Percentiles rank a stretch among this genome's conserved stretches.
These are phyloP conservation scores for Vidua macroura DNA, from an alignment of 2,113 vertebrate genomes.

Conservation along the genomic window DNA sequence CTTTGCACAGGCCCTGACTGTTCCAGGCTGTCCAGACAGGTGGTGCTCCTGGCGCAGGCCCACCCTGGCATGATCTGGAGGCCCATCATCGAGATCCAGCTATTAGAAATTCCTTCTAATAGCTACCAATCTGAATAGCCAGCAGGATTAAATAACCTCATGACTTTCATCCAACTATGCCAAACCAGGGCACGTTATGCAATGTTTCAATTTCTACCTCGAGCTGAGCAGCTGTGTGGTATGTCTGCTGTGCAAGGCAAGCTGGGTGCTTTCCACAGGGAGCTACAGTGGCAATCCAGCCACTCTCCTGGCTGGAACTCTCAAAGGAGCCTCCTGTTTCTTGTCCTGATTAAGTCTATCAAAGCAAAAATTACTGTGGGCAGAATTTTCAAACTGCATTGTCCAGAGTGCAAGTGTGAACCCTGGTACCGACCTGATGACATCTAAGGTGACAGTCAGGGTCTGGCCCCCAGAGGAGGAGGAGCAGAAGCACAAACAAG, in stretches of 20 bases:
- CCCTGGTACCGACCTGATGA: background rate
- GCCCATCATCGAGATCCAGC: background rate
- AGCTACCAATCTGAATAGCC: background rate
- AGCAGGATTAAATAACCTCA: background rate
- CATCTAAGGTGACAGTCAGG: no score
- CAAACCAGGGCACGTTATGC: accelerated
- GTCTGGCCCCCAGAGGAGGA: background rate
- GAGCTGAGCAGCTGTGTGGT: background rate
- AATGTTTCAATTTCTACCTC: background rate
- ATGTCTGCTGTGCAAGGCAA: background rate
- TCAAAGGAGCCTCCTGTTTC: background rate
- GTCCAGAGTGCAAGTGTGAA: background rate
- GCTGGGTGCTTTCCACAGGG: background rate
- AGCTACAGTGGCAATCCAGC: background rate
- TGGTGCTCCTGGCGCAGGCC: background rate
- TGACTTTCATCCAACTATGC: background rate
- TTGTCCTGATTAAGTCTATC: background rate
- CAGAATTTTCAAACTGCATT: background rate
- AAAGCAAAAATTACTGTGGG: background rate
- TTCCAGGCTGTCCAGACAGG: background rate
- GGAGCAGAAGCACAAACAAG: accelerated
- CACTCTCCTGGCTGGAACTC: background rate
- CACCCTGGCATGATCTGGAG: accelerated
- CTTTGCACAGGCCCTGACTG: background rate
- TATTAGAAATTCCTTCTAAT: background rate